Percentiles rank a stretch among this genome's conserved stretches.
Conservation (phyloP, 2,797 vertebrate genomes). For the Aeoliscus strigatus region DNA sequence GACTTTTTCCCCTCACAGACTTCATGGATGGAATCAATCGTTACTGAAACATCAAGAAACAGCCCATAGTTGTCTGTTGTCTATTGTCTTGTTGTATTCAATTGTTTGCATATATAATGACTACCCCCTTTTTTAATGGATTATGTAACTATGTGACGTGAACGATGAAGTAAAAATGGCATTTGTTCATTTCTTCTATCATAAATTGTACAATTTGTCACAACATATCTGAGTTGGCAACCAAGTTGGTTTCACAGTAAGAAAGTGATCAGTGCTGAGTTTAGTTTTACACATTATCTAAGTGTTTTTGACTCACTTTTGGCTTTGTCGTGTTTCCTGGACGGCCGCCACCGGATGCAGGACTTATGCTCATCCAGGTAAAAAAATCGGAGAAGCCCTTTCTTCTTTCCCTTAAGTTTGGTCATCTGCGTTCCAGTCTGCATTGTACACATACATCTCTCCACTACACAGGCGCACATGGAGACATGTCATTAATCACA, state of each 20-base stretch:
- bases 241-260: too few species aligned
- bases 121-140: too few species aligned
- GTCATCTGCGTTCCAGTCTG: slow-evolving; percentile 90
- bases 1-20: slow-evolving; percentile 92
- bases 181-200: too few species aligned
- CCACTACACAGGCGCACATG: slow-evolving; percentile 75
- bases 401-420: slow-evolving; percentile 91
- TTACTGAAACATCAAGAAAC: slow-evolving; percentile 74
- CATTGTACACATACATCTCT: slow-evolving; percentile 93
- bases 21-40: slow-evolving; percentile 94
- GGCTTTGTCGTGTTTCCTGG: slow-evolving; percentile 91
- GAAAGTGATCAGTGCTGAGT: too few species aligned
- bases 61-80: too few species aligned
- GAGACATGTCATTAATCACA: not conserved
- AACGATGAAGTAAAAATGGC: too few species aligned
- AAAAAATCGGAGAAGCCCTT: slow-evolving; percentile 86
- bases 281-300: too few species aligned
- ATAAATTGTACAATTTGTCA: too few species aligned
- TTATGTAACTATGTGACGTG: too few species aligned
- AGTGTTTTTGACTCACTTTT: slow-evolving; percentile 82
- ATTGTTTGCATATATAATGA: too few species aligned
- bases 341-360: slow-evolving; percentile 93
- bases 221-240: too few species aligned
- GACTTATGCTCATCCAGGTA: slow-evolving; percentile 93
- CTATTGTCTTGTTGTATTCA: too few species aligned